Evolutionary conservation across 2,113 vertebrate genomes (phyloP).

Genomic region (Elaphurus davidianus): DNA sequence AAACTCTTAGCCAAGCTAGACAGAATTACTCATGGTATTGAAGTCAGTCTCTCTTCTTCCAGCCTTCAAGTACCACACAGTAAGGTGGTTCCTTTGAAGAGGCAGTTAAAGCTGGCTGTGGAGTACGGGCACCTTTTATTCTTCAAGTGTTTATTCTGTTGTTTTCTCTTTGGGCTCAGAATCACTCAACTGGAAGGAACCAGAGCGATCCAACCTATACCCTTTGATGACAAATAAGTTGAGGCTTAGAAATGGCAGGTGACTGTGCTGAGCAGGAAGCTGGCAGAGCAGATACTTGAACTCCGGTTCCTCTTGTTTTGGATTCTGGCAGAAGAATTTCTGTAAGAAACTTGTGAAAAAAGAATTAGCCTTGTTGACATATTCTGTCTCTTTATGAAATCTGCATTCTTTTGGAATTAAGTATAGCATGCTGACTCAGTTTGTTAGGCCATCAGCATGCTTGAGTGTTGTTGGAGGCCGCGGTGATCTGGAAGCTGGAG

Average conservation of each 20-base stretch:
- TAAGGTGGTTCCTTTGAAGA: slow-evolving; percentile 37
- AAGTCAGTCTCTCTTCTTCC: neutral
- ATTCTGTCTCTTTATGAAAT: neutral
- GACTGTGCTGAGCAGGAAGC: neutral
- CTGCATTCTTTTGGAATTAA: slow-evolving; percentile 30
- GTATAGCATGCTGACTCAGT: neutral
- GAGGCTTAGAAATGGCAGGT: neutral
- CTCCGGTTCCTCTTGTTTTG: slow-evolving; percentile 24
- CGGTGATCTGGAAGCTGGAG: neutral
- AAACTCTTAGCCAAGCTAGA: neutral
- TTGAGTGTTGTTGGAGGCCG: neutral
- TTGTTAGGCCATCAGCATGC: neutral
- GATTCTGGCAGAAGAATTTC: slow-evolving; percentile 9
- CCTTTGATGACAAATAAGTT: neutral
- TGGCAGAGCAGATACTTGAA: neutral
- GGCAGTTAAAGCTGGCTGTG: slow-evolving; percentile 9
- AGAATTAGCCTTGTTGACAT: neutral
- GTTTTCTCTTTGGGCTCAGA: neutral
- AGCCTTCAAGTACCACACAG: neutral
- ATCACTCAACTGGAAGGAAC: neutral
- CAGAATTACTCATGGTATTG: neutral
- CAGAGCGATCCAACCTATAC: neutral
- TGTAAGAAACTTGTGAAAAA: neutral
- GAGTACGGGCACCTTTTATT: neutral
- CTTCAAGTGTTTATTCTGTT: slow-evolving; percentile 32